Percentiles rank a stretch among this genome's conserved stretches.
Evolutionary conservation across 2,113 vertebrate species (phyloP).

Genomic region (Gallinago paraguaiae): DNA sequence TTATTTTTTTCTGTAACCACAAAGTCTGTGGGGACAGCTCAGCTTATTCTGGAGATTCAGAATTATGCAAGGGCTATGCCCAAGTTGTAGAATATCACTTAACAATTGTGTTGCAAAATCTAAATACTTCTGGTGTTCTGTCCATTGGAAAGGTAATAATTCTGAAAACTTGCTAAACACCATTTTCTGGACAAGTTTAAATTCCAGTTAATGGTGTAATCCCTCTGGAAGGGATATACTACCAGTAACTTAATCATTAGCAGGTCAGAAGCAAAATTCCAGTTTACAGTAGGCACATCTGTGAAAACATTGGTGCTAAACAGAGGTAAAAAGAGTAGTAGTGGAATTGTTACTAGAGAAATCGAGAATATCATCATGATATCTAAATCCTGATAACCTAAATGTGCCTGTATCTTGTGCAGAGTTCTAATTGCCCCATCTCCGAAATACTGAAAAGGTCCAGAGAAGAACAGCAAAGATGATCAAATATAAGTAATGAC

Average conservation of each 20-base stretch:
- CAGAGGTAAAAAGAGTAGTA: background rate
- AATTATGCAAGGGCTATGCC: background rate
- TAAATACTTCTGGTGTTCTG: background rate
- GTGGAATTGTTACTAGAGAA: background rate
- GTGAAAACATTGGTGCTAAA: background rate
- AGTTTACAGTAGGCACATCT: background rate
- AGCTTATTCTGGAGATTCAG: background rate
- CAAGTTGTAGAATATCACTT: background rate
- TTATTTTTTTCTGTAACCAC: background rate
- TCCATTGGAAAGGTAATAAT: background rate
- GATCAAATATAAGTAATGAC: background rate
- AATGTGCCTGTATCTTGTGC: background rate
- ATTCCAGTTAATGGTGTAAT: background rate
- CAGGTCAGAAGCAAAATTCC: background rate
- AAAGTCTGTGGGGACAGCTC: background rate
- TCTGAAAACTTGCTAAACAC: background rate
- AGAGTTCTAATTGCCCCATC: background rate
- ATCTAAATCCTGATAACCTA: background rate
- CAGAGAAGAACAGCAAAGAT: background rate
- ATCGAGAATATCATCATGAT: background rate
- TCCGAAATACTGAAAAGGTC: background rate
- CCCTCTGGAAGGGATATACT: background rate
- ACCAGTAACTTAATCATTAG: background rate
- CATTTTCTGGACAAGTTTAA: background rate
- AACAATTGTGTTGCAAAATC: background rate